Evolutionary conservation across 2,888 invertebrate species (phyloP), one percentile per base, ranked within the genome.

Genomic region (Dasysyrphus albostriatus): DNA sequence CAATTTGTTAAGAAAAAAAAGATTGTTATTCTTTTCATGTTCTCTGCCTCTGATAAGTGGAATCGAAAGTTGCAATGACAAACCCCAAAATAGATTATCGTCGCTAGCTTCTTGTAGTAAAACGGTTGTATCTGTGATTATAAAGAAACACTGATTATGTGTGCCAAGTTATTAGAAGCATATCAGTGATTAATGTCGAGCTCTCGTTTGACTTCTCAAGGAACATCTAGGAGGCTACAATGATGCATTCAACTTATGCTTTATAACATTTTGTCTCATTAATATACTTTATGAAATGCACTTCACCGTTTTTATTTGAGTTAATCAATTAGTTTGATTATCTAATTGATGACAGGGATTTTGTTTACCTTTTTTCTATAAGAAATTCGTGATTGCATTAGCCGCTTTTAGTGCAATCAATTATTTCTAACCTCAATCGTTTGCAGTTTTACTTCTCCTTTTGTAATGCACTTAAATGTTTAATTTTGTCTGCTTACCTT

Each of bases 51-150:
- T 34, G 39, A 42, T 12, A 37, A 34, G 49, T 16, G 16, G 10
- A 32, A 34, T 29, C 39, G 63, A 39, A 5, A 74, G 29, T 54
- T 63, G 67, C 75, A 79, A 75, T 83, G 78, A 59, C 65, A 83
- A 49, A 56, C 61, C 58, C 78, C 29, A 83, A 87, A 87, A 87
- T 87, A 87, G 83, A 83, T 58, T 56, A 63, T 49, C 58, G 63
- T 75, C 47, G 78, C 51, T 39, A 74, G 67, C 51, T 58, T 37
- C 37, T 70, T 74, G 44, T 39, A 47, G 16, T 61, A 67, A 83
- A 67, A 51, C 59, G 54, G 61, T 58, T 51, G 24, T 54, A 34
- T 69, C 37, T 69, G 5, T 54, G 76, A 49, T 63, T 61, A 44
- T 56, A 51, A 29, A 10, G 14, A n/a, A 24, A n/a, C n/a, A n/a